Evolutionary conservation across 2,113 vertebrate genomes (phyloP), one percentile per base, ranked within the genome.

Genomic region (Madoqua kirkii): DNA sequence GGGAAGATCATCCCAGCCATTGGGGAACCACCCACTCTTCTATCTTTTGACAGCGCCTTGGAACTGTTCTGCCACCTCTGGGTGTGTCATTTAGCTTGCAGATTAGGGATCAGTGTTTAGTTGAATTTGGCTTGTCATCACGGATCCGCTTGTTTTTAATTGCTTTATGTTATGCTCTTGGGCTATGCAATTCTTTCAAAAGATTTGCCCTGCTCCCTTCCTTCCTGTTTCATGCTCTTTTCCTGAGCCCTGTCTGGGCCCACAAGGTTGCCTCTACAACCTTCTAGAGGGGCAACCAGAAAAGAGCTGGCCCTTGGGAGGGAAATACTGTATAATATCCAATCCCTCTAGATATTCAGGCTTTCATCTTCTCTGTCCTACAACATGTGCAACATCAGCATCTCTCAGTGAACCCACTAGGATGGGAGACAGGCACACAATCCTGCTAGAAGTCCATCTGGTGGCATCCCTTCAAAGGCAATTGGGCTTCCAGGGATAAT

Each of bases 221-320:
- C 67, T 5, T 71, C n/a, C 19, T 71, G 67, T 40, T 40, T 71
- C n/a, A 23, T 71, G 5, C 19, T 71, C n/a, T 71, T 71, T 71
- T 71, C n/a, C n/a, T 71, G n/a, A 71, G 10, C n/a, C 19, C n/a
- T 71, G n/a, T 71, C 19, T 0, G 0, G n/a, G 10, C 21, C n/a
- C 67, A 40, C n/a, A 71, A 0, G 23, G n/a, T 23, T 71, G 19
- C n/a, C 67, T 40, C n/a, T 71, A 71, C 67, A 71, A 12, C 40
- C n/a, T 71, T 71, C 67, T 6, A 36, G n/a, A 40, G n/a, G 67
- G 67, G 40, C 67, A 71, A 23, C n/a, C 9, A 40, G n/a, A 71
- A 23, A 71, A 36, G 19, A 71, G n/a, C 17, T 71, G n/a, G 67
- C 19, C 17, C 67, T 71, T 71, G 67, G 67, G 67, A 71, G 67